Evolutionary conservation across 2,113 vertebrate species (phyloP), one percentile per base, ranked within the genome.

Genomic region (Laticauda colubrina): DNA sequence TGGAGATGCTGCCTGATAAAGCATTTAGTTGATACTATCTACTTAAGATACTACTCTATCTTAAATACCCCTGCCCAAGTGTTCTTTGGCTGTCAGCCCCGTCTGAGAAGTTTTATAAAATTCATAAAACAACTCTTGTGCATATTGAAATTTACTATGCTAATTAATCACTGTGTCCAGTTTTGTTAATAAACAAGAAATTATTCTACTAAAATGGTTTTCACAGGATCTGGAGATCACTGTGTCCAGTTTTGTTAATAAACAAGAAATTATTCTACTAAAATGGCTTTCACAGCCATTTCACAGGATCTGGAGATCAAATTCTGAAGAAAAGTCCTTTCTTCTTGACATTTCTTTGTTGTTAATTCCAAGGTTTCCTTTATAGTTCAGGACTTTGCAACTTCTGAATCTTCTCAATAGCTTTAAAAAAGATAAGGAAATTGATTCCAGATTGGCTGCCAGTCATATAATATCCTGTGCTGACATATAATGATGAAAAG

Each of bases 101-200:
- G 96, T 96, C 96, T 97, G 97, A 97, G 97, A 96, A 97, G 96
- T 97, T 97, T 81, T 96, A 96, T 94, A 96, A 97, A 96, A 91
- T 90, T 94, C 92, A 96, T 95, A 96, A 95, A 97, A 91, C 91
- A 97, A 93, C 87, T 88, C 93, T 81, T 92, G 94, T 91, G 85
- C 87, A 55, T 96, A 93, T 92, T 92, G 94, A 96, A 97, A 95
- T 96, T 96, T 95, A 94, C 85, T 93, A 94, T 95, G 69, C 34
- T 94, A 95, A 96, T 96, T 97, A 96, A 94, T 95, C 90, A 87
- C 90, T 91, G 87, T 94, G 91, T 90, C 91, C 91, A 93, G 90
- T 94, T 96, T 57, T 88, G 94, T 94, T 96, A 96, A 95, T 95
- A 96, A 95, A 95, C 90, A 86, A 93, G 87, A 94, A 88, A 90